phyloP scores from a whole-genome alignment of 2,888 invertebrate genomes.

The Amiota communis region DNA sequence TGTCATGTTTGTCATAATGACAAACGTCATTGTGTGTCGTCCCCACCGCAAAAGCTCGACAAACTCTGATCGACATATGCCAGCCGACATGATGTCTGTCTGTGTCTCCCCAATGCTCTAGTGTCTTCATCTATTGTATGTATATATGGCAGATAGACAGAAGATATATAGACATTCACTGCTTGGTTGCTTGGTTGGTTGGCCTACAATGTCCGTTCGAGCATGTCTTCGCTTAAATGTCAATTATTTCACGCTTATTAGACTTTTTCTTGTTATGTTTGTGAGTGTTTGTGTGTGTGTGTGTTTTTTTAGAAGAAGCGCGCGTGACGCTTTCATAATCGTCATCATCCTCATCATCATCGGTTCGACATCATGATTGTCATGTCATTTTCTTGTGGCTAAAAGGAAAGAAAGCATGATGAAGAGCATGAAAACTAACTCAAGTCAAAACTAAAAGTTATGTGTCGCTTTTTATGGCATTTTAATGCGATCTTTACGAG shows the following conservation, averaged over 20 bases:
- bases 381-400: not conserved
- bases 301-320: not conserved
- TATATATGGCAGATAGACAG: no score
- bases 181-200: not conserved
- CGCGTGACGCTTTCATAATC: constrained; percentile 18
- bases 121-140: not conserved
- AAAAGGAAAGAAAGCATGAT: constrained; percentile 21
- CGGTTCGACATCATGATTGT: not conserved
- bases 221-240: constrained; percentile 64
- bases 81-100: constrained; percentile 46
- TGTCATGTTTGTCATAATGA: constrained; percentile 52
- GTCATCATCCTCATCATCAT: constrained; percentile 1
- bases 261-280: constrained; percentile 43
- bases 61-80: not conserved
- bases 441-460: constrained; percentile 53
- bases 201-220: constrained; percentile 53
- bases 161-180: not conserved
- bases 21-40: no score
- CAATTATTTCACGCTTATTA: constrained; percentile 67
- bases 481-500: constrained; percentile 61
- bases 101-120: constrained; percentile 2
- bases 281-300: no score
- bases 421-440: not conserved
- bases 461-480: constrained; percentile 50
- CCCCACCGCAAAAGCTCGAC: not conserved